Evolutionary conservation across 2,888 invertebrate species (phyloP).

Genomic region (Argyresthia goedartella): DNA sequence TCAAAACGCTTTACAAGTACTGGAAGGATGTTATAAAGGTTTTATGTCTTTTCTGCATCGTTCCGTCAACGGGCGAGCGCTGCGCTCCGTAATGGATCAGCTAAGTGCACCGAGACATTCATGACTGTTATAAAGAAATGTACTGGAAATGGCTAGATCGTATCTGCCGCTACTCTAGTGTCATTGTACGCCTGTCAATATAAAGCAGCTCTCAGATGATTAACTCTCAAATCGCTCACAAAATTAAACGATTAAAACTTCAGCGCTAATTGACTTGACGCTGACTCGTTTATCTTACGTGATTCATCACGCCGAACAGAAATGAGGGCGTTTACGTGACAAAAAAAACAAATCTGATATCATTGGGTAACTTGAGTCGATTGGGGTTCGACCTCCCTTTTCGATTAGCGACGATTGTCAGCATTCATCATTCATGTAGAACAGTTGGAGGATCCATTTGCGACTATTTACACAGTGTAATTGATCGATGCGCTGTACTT

Average conservation of each 20-base stretch:
- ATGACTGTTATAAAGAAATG: slow-evolving; percentile 39
- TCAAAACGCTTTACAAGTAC: slow-evolving; percentile 67
- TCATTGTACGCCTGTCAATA: too few species aligned
- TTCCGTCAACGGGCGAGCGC: slow-evolving; percentile 52
- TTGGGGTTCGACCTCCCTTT: slow-evolving; percentile 28
- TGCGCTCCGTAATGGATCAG: slow-evolving; percentile 66
- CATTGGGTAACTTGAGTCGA: slow-evolving; percentile 58
- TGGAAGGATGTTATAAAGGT: slow-evolving; percentile 70
- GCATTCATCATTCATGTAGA: slow-evolving; percentile 5
- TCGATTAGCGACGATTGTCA: slow-evolving; percentile 17
- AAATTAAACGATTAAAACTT: not conserved
- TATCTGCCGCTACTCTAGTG: not conserved
- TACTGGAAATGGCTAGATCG: slow-evolving; percentile 9
- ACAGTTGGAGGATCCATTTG: slow-evolving; percentile 1
- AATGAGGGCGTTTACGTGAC: slow-evolving; percentile 49
- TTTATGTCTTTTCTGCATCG: slow-evolving; percentile 48
- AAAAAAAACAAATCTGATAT: slow-evolving; percentile 53
- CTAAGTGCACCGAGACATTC: slow-evolving; percentile 69
- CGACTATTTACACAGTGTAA: slow-evolving; percentile 3
- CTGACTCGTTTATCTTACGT: slow-evolving; percentile 53
- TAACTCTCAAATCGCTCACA: not conserved
- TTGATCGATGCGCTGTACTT: not conserved
- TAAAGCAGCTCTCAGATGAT: too few species aligned
- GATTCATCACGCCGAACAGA: slow-evolving; percentile 58
- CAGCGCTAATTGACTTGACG: slow-evolving; percentile 27